These are phyloP conservation scores for Nomada fabriciana DNA, from an alignment of 2,888 invertebrate species.

Conservation along the genomic window DNA sequence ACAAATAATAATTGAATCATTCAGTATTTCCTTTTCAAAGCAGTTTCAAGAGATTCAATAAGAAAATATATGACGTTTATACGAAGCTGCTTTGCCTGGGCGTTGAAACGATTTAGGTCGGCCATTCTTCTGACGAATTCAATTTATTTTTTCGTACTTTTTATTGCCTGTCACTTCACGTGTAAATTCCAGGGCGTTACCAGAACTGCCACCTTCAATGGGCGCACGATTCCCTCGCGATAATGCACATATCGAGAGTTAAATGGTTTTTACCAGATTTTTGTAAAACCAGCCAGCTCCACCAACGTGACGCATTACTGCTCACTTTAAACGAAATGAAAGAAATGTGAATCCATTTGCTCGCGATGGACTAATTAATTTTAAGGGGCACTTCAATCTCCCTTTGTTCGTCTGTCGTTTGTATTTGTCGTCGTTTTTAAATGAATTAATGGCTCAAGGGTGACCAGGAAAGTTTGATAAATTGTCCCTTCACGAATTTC, in stretches of 20 bases:
- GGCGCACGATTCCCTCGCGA: constrained; percentile 26
- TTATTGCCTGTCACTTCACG: constrained; percentile 57
- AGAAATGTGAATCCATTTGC: neutral
- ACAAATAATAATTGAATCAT: neutral
- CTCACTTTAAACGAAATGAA: neutral
- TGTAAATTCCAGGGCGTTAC: constrained; percentile 30
- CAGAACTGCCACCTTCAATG: constrained; percentile 36
- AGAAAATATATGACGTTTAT: neutral
- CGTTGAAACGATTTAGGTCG: constrained; percentile 18
- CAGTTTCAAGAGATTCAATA: neutral
- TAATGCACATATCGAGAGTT: neutral
- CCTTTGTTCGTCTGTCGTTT: neutral
- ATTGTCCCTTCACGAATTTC: no score
- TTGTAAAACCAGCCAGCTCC: neutral
- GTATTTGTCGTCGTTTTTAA: neutral
- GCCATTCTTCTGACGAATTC: constrained; percentile 10
- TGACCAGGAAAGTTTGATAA: neutral
- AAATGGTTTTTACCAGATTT: constrained; percentile 1
- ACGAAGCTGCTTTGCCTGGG: constrained; percentile 18
- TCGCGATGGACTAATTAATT: neutral
- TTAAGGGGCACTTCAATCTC: neutral
- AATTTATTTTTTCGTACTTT: constrained; percentile 29
- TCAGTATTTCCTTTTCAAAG: neutral
- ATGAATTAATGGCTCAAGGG: neutral
- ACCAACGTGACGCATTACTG: neutral